A percentile compares a stretch with the other conserved stretches of the same genome.
These are phyloP conservation scores for Castor canadensis DNA, from an alignment of 2,113 vertebrate species.

Conservation along the genomic window DNA sequence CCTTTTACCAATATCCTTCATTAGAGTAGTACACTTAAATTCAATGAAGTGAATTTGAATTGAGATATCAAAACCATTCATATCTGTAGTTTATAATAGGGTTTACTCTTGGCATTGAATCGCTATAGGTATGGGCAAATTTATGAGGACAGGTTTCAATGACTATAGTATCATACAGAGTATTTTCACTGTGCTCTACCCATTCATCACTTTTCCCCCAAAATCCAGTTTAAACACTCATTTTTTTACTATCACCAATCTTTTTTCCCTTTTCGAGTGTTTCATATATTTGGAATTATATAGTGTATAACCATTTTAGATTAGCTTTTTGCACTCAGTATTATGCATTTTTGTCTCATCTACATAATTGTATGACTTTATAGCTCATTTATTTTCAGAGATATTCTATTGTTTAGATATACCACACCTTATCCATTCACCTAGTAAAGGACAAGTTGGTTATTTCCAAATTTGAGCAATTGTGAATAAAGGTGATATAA, in stretches of 20 bases:
- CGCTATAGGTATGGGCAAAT: not conserved
- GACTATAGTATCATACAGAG: not conserved
- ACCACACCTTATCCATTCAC: not conserved
- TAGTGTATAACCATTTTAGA: not conserved
- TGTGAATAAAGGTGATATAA: not conserved
- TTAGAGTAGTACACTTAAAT: not conserved
- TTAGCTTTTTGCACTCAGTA: not conserved
- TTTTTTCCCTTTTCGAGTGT: not conserved
- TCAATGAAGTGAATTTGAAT: not conserved
- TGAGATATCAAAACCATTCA: not conserved
- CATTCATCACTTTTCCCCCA: not conserved
- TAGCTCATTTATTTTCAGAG: not conserved
- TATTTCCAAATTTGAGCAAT: not conserved
- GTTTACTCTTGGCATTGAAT: not conserved
- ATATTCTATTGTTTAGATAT: not conserved
- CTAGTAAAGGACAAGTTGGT: not conserved
- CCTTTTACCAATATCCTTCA: not conserved
- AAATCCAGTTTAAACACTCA: not conserved
- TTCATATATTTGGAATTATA: not conserved
- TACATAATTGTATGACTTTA: not conserved
- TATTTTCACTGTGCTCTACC: not conserved
- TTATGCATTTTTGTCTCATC: not conserved
- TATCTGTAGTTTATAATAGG: not conserved
- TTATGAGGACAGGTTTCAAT: not conserved
- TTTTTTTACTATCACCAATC: not conserved